A percentile compares a stretch with the other conserved stretches of the same genome.
phyloP scores from a whole-genome alignment of 2,888 invertebrate species.

The Ormyrus labotus region DNA sequence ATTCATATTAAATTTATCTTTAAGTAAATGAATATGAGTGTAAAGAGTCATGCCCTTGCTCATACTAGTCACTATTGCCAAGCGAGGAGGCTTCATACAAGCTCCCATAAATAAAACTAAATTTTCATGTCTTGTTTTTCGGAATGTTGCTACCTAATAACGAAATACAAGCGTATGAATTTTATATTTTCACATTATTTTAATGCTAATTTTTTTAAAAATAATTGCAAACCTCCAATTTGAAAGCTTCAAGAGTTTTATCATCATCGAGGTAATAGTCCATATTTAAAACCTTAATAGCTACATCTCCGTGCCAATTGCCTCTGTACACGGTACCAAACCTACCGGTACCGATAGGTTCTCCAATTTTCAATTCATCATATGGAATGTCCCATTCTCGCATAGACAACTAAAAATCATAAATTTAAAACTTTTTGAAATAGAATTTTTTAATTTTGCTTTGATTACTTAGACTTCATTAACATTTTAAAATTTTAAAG shows the following conservation, averaged over 20 bases:
- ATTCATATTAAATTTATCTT: conserved; percentile 96
- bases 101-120: conserved; percentile 99
- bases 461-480: too few species aligned
- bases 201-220: neutral
- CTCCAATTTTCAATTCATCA: conserved; percentile 91
- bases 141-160: conserved; percentile 90
- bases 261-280: conserved; percentile 92
- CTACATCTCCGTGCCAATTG: conserved; percentile 98
- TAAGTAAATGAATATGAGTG: conserved; percentile 93
- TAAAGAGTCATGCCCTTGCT: conserved; percentile 97
- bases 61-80: conserved; percentile 97
- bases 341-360: conserved; percentile 92
- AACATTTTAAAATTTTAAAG: conserved; percentile 61
- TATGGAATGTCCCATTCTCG: conserved; percentile 99
- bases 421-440: conserved; percentile 38
- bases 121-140: conserved; percentile 99
- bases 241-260: conserved; percentile 93
- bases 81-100: conserved; percentile 97
- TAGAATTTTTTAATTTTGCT: too few species aligned
- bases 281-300: conserved; percentile 96
- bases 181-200: conserved; percentile 1
- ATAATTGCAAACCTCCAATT: conserved; percentile 84
- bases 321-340: conserved; percentile 97
- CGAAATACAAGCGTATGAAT: conserved; percentile 36
- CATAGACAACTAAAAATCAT: conserved; percentile 83